A percentile compares a stretch with the other conserved stretches of the same genome.
These are phyloP conservation scores for Lophochroa leadbeateri DNA, from an alignment of 2,113 vertebrate genomes.

Conservation along the genomic window DNA sequence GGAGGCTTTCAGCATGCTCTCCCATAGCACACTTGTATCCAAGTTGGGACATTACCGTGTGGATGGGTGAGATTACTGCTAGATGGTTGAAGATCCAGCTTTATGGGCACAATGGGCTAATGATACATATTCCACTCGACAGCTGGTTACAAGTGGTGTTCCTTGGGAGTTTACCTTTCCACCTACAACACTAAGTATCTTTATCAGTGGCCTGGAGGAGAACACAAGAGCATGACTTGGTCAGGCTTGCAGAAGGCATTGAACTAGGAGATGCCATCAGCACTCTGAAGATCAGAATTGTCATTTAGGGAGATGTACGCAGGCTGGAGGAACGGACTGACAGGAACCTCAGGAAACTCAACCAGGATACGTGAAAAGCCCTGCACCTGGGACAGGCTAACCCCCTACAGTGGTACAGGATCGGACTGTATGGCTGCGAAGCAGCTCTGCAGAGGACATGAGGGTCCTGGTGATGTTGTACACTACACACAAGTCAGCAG, in stretches of 20 bases:
- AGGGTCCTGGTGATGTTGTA: not conserved
- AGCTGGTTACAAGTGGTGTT: not conserved
- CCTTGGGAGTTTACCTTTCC: not conserved
- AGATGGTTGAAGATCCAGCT: not conserved
- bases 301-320: not conserved
- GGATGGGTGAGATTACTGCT: not conserved
- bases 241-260: not conserved
- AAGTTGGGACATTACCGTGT: not conserved
- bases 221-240: not conserved
- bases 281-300: not conserved
- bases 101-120: not conserved
- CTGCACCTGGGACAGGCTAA: not conserved
- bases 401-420: not conserved
- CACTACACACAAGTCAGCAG: not conserved
- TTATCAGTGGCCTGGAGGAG: not conserved
- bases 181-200: fast-evolving
- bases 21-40: not conserved
- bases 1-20: not conserved
- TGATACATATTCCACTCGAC: fast-evolving
- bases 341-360: not conserved
- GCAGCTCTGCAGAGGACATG: not conserved
- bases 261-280: not conserved
- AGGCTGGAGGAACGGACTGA: not conserved
- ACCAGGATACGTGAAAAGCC: not conserved
- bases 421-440: not conserved